Conservation (phyloP, 2,113 vertebrate genomes). For the Fulmarus glacialis region DNA sequence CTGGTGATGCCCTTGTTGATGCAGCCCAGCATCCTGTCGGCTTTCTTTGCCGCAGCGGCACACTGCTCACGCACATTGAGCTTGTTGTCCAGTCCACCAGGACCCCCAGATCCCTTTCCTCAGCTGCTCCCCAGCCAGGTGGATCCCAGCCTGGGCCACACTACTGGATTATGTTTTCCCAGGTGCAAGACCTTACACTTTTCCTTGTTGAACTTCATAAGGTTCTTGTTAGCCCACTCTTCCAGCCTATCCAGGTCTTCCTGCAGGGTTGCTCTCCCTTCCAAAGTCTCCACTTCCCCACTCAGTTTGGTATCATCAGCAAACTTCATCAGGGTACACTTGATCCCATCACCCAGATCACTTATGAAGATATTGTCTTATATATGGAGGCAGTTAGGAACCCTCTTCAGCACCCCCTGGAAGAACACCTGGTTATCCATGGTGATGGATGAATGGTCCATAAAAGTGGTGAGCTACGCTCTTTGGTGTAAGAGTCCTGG, state of each 20-base stretch:
- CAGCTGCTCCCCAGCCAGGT: no score
- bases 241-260: background rate
- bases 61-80: no score
- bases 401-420: background rate
- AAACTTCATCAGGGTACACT: background rate
- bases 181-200: no score
- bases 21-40: no score
- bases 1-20: no score
- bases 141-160: no score
- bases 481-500: background rate
- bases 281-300: background rate
- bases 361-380: background rate
- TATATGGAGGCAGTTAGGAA: background rate
- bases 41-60: no score
- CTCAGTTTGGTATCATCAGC: background rate
- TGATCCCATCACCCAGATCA: background rate
- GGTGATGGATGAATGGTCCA: background rate
- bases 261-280: background rate
- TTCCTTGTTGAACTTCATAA: no score
- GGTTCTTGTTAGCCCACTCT: background rate
- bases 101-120: no score
- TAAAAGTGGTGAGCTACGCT: no score
- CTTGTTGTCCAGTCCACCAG: no score
- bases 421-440: background rate
- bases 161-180: no score